Percentiles rank a stretch among this genome's conserved stretches.
phyloP scores from a whole-genome alignment of 2,888 invertebrate species.

The Branchinecta sandiegonensis region DNA sequence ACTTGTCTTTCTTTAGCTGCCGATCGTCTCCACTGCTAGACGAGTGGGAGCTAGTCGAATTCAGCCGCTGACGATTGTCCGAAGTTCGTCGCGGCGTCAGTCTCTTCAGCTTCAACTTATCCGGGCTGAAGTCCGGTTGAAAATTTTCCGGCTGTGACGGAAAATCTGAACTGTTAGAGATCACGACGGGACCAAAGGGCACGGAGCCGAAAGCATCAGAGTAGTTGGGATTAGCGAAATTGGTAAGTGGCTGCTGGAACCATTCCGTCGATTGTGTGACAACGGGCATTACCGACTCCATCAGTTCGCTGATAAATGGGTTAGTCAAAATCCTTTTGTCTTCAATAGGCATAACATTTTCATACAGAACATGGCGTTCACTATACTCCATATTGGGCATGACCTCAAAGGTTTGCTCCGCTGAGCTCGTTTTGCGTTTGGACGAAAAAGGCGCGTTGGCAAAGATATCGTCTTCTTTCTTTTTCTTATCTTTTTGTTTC shows the following conservation, averaged over 20 bases:
- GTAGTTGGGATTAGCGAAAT: background rate
- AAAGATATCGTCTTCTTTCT: constrained; percentile 45
- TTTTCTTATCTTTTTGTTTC: constrained; percentile 30
- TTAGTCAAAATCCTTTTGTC: background rate
- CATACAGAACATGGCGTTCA: constrained; percentile 30
- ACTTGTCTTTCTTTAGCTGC: constrained; percentile 14
- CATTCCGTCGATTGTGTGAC: background rate
- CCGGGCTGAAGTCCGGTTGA: constrained; percentile 8
- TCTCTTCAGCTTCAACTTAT: background rate
- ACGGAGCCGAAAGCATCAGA: constrained; percentile 31
- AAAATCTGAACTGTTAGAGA: constrained; percentile 22
- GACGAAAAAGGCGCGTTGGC: constrained; percentile 49
- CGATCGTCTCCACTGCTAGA: background rate
- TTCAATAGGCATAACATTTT: constrained; percentile 19
- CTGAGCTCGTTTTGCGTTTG: constrained; percentile 17
- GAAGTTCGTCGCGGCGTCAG: background rate
- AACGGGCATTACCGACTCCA: background rate
- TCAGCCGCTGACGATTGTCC: background rate
- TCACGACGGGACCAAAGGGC: constrained; percentile 29
- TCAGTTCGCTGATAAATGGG: background rate
- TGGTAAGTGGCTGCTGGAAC: constrained; percentile 17
- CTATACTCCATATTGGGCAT: constrained; percentile 27
- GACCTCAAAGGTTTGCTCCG: background rate
- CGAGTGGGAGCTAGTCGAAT: constrained; percentile 1
- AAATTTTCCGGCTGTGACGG: background rate